Conservation (phyloP, 2,113 vertebrate species). For the Mystacornis crossleyi region DNA sequence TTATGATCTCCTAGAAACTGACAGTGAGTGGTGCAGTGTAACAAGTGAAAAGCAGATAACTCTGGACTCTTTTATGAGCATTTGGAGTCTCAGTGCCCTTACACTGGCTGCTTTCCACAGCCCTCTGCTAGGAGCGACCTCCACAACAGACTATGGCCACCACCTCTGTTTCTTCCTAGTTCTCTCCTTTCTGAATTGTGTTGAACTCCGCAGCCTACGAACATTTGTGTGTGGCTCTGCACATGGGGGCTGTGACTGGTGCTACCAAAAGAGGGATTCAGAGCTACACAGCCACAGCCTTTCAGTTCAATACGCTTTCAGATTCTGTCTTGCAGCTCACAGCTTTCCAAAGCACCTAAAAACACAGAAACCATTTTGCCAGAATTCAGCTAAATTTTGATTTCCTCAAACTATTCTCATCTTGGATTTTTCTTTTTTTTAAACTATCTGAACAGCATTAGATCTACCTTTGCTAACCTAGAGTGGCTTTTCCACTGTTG, state of each 20-base stretch:
- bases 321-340: neutral
- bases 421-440: neutral
- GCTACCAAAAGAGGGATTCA: neutral
- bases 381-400: neutral
- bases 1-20: slow-evolving; percentile 42
- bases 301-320: neutral
- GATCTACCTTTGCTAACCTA: slow-evolving; percentile 7
- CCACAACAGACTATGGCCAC: neutral
- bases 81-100: neutral
- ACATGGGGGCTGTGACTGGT: neutral
- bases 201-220: neutral
- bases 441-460: neutral
- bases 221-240: neutral
- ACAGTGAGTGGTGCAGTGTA: neutral
- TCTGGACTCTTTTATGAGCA: neutral
- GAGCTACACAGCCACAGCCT: neutral
- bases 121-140: neutral
- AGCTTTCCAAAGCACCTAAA: neutral
- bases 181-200: neutral
- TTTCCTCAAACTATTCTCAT: neutral
- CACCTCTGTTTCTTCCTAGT: neutral
- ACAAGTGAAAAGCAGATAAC: neutral
- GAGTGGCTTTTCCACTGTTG: neutral
- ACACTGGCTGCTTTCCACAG: neutral
- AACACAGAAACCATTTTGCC: neutral